phyloP scores from a whole-genome alignment of 30 jellyfish, hydroid and myxozoan species.

The Hydractinia symbiolongicarpus region DNA sequence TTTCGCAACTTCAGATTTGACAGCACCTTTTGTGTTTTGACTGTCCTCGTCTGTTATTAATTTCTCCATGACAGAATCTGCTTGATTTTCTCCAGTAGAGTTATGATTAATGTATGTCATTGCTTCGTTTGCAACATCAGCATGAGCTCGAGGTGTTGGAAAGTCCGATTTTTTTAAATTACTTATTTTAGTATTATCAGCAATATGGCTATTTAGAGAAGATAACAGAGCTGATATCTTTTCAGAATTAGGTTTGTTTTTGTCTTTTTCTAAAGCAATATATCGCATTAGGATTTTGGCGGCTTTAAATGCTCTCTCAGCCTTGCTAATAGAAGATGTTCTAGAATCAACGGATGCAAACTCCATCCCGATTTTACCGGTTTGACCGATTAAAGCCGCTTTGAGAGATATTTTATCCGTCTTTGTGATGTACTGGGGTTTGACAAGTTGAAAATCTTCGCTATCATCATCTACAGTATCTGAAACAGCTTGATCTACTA shows the following conservation, averaged over 20 bases:
- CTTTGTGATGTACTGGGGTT: conserved; percentile 21
- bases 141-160: conserved; percentile 40
- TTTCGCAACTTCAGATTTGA: conserved; percentile 14
- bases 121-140: background rate
- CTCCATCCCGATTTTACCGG: conserved; percentile 31
- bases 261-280: conserved; percentile 24
- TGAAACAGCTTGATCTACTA: background rate
- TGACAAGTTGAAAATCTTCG: background rate
- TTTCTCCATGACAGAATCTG: background rate
- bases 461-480: conserved; percentile 19
- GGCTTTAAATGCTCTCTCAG: conserved; percentile 34
- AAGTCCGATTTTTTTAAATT: conserved; percentile 28
- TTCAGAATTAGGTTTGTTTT: conserved; percentile 4
- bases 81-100: too few relatives aligned
- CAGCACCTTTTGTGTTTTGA: background rate
- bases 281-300: conserved; percentile 20
- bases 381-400: conserved; percentile 20
- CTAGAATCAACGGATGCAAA: conserved; percentile 32
- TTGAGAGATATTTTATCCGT: conserved; percentile 24
- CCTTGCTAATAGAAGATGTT: conserved; percentile 20
- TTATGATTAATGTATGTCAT: background rate
- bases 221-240: conserved; percentile 36
- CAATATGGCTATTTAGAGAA: conserved; percentile 5
- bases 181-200: background rate
- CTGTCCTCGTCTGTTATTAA: background rate